A percentile compares a stretch with the other conserved stretches of the same genome.
phyloP scores from a whole-genome alignment of 1,140 invertebrate genomes.

The Zophobas atratus region DNA sequence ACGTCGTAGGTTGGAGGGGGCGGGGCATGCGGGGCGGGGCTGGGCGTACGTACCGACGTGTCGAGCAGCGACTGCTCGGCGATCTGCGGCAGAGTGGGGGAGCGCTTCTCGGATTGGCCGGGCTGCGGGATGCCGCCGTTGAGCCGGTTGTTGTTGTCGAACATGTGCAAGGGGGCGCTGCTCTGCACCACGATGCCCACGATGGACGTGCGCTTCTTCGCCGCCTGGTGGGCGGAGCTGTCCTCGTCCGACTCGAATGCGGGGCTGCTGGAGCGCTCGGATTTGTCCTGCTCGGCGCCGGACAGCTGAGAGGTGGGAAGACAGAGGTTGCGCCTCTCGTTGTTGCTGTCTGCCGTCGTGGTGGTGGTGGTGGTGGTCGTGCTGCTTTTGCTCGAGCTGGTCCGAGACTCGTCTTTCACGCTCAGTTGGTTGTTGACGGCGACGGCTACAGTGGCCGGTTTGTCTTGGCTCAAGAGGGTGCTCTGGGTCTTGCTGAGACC shows the following conservation, averaged over 20 bases:
- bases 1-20: constrained; percentile 78
- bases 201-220: constrained; percentile 75
- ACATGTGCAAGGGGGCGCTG: constrained; percentile 71
- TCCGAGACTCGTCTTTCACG: constrained; percentile 63
- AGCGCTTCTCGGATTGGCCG: constrained; percentile 67
- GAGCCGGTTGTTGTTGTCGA: constrained; percentile 72
- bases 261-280: constrained; percentile 94
- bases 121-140: constrained; percentile 72
- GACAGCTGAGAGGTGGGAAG: constrained; percentile 37
- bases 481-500: constrained; percentile 85
- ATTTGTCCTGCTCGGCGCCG: constrained; percentile 74
- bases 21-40: constrained; percentile 51
- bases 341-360: constrained; percentile 66
- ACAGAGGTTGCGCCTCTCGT: constrained; percentile 52
- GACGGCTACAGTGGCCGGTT: constrained; percentile 66
- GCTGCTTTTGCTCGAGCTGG: constrained; percentile 73
- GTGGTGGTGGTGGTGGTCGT: constrained; percentile 74
- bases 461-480: constrained; percentile 80
- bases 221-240: constrained; percentile 69
- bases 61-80: constrained; percentile 71
- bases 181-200: constrained; percentile 77
- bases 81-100: constrained; percentile 75
- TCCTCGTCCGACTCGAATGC: constrained; percentile 97
- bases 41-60: constrained; percentile 45
- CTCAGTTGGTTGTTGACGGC: constrained; percentile 45